Evolutionary conservation across 2,888 invertebrate species (phyloP), one percentile per base, ranked within the genome.

Genomic region (Parnassius apollo): DNA sequence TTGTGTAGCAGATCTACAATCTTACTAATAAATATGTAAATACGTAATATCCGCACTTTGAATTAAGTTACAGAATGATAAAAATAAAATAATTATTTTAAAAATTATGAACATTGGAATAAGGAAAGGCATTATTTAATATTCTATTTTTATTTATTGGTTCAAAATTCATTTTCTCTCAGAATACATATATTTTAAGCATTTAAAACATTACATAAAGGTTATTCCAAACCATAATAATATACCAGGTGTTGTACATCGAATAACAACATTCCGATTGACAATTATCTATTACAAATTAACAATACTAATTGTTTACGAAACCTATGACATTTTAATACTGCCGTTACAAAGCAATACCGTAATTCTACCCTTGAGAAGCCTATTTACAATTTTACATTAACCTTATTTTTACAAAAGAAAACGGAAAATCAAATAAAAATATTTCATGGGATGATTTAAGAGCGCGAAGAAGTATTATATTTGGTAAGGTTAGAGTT

Each of bases 101-200:
- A 35, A 35, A 35, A 7, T 35, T 35, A 35, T 35, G 7, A 4
- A 35, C 35, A 35, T 4, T 35, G 35, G 4, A 35, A 35, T 10
- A 51, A 13, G n/a, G 9, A 53, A 42, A 42, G 2, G 42, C 11
- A 22, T 1, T n/a, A 18, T 48, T 22, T 42, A 22, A 48, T 42
- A 35, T 35, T 49, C 54, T 49, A 54, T 42, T n/a, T 48, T 54
- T 2, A 54, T 54, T 48, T 60, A 60, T 54, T 22, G 12, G 42
- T 4, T 59, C 54, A 54, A 59, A 59, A 50, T 13, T 61, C 12
- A 42, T 56, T 61, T 55, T 18, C 56, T 50, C 45, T 56, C 45
- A 11, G 42, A 35, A 35, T 50, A 51, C 45, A 61, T 45, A 61
- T 22, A 51, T 42, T 18, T 13, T 10, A 59, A 61, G 51, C 61